Evolutionary conservation across 2,797 vertebrate species (phyloP), one percentile per base, ranked within the genome.

Genomic region (Pangasius djambal): DNA sequence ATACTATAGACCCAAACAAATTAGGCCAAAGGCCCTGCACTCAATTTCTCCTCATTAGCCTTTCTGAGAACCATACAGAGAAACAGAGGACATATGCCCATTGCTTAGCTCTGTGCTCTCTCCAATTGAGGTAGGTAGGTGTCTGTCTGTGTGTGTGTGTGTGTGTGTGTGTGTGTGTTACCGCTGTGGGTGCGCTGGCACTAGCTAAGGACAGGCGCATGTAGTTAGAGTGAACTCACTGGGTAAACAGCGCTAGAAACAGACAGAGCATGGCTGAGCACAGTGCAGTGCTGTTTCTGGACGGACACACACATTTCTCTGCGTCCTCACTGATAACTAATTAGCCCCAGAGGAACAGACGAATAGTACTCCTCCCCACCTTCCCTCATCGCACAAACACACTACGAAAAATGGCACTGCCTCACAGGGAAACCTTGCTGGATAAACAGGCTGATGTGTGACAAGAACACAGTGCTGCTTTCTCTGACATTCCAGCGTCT

Each of bases 171-270:
- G 44, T 22, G 22, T 28, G 34, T 48, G 15, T 74, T 75, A 83
- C 89, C 69, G 86, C 89, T 87, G 89, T 87, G 89, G 86, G 82
- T 72, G 44, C 75, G 6, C 86, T 85, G 83, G 83, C 83, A 89
- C 86, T 69, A 44, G 67, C 44, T 31, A 37, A 85, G 37, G 13
- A 78, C 52, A 87, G 83, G 83, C 86, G 90, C 69, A 79, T 78
- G 81, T 28, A 85, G 88, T 92, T 89, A 86, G 90, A 91, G 89
- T 92, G 89, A 93, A 92, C 89, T 89, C 89, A 91, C 88, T 93
- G 88, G 84, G 83, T 93, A 93, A 93, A 93, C 91, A 91, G 50
- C 75, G 87, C 87, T 87, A 92, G 52, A 69, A 87, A 1, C 85
- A 92, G 90, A 91, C 90, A 85, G 91, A 91, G 92, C 88, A 89